A percentile compares a stretch with the other conserved stretches of the same genome.
Evolutionary conservation across 64 coral and sea anemone species (phyloP).

Genomic region (Cladopsammia gracilis): DNA sequence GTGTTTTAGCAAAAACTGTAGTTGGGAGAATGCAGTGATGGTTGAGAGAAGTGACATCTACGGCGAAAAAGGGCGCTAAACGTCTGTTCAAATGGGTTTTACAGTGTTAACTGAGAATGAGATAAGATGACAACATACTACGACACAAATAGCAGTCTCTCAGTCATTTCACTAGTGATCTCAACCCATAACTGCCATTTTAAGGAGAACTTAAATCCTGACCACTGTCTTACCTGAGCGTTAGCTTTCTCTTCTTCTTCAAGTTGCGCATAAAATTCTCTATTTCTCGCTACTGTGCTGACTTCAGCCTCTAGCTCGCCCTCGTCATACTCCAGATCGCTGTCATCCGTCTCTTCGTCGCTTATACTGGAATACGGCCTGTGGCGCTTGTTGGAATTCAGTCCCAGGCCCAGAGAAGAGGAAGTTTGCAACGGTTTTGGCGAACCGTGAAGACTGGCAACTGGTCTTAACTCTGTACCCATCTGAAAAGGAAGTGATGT

Average conservation of each 20-base stretch:
- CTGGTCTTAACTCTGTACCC: constrained; percentile 53
- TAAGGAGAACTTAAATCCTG: not conserved
- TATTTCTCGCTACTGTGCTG: constrained; percentile 32
- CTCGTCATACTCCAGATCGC: constrained; percentile 92
- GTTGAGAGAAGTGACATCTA: no score
- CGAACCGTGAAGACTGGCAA: constrained; percentile 76
- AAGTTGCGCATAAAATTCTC: constrained; percentile 70
- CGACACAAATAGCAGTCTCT: no score
- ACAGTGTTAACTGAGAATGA: no score
- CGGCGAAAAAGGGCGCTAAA: no score
- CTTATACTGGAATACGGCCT: constrained; percentile 56
- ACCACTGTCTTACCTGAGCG: constrained; percentile 60
- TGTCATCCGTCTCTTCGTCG: constrained; percentile 67
- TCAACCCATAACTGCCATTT: no score
- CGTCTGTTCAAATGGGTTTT: no score
- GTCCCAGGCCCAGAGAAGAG: constrained; percentile 56
- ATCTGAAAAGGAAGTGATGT: constrained; percentile 4
- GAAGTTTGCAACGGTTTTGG: constrained; percentile 75
- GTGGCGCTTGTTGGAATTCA: constrained; percentile 80
- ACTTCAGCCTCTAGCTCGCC: constrained; percentile 35
- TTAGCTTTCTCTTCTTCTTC: constrained; percentile 81
- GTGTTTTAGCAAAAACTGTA: no score
- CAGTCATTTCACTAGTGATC: no score
- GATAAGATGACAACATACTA: no score
- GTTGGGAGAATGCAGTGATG: no score